These are phyloP conservation scores for Diaphora mendica DNA, from an alignment of 2,888 invertebrate genomes.

Conservation along the genomic window DNA sequence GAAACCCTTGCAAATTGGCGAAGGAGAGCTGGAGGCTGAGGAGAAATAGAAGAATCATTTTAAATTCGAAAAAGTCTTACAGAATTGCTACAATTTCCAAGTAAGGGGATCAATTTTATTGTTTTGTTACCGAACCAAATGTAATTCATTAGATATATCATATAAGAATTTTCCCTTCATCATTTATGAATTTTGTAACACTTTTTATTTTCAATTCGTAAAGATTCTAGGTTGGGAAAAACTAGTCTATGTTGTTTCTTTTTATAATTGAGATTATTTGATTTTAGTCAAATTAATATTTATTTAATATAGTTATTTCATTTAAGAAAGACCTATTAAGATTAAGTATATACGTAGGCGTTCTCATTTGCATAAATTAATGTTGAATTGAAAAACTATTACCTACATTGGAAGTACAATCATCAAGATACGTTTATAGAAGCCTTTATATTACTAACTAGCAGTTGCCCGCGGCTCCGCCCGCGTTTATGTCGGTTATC, in stretches of 20 bases:
- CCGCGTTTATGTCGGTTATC: no score
- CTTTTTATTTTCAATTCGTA: not conserved
- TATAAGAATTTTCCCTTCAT: not conserved
- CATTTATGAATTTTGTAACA: not conserved
- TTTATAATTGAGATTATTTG: constrained; percentile 29
- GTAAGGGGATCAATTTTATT: not conserved
- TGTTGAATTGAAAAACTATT: not conserved
- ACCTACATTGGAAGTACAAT: not conserved
- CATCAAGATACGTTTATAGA: not conserved
- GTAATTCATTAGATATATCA: not conserved
- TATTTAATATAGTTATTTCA: constrained; percentile 5
- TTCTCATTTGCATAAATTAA: not conserved
- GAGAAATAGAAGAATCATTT: no score
- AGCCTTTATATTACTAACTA: not conserved
- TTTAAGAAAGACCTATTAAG: not conserved
- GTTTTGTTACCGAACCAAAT: not conserved
- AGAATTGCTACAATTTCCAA: not conserved
- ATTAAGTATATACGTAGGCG: not conserved
- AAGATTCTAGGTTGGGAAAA: not conserved
- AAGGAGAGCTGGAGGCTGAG: no score
- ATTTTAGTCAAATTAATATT: constrained; percentile 38
- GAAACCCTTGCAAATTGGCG: no score
- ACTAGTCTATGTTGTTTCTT: constrained; percentile 25
- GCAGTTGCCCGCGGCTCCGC: no score
- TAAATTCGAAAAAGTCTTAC: not conserved